Conservation (phyloP, 1,140 invertebrate species). For the Apis dorsata region DNA sequence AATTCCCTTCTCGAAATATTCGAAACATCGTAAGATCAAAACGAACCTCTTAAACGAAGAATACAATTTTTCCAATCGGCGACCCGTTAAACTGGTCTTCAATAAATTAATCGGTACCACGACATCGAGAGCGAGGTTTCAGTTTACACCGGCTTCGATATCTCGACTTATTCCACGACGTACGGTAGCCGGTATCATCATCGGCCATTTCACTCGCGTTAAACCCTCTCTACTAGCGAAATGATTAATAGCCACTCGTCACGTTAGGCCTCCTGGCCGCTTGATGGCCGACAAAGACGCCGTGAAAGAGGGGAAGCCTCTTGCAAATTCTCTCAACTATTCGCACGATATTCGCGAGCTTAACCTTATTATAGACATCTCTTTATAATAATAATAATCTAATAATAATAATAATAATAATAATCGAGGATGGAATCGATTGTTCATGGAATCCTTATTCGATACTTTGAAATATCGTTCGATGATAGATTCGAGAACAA, state of each 20-base stretch:
- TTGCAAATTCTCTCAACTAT: not conserved
- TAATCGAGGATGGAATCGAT: too few species aligned
- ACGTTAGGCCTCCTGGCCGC: not conserved
- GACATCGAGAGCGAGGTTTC: not conserved
- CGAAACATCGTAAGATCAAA: too few species aligned
- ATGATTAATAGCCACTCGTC: conserved; percentile 43
- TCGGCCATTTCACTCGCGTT: conserved; percentile 27
- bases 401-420: too few species aligned
- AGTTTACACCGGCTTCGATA: not conserved
- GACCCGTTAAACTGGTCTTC: conserved; percentile 1
- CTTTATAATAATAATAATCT: not conserved
- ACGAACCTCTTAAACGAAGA: not conserved
- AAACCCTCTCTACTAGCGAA: conserved; percentile 31
- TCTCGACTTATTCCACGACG: not conserved
- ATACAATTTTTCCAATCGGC: not conserved
- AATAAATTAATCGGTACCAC: not conserved
- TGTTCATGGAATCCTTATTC: too few species aligned
- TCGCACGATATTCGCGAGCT: too few species aligned
- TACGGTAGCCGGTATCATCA: conserved; percentile 20
- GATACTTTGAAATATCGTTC: too few species aligned
- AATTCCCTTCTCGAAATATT: too few species aligned
- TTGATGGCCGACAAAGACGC: not conserved
- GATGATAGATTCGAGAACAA: too few species aligned
- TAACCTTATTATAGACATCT: not conserved
- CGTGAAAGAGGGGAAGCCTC: not conserved